Conservation (phyloP, 35 echinoderm and acorn worm genomes). For the Ptychodera flava region DNA sequence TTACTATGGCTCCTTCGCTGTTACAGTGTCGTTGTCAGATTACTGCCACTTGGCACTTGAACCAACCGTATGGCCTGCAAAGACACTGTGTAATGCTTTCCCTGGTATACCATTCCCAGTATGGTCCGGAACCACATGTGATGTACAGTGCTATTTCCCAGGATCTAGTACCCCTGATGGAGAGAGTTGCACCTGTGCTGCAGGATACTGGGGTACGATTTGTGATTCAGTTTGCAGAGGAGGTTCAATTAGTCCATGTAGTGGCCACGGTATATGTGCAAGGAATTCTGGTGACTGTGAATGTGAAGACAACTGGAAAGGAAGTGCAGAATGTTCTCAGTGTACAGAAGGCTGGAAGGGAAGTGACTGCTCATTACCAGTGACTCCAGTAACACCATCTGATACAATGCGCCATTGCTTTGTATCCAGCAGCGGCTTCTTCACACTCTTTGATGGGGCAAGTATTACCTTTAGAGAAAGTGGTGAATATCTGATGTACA, state of each 20-base stretch:
- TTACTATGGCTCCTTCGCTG: slow-evolving; percentile 35
- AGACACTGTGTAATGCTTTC: slow-evolving; percentile 44
- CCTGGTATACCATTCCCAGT: slow-evolving; percentile 49
- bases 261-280: slow-evolving; percentile 50
- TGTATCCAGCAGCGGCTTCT: slow-evolving; percentile 55
- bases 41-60: slow-evolving; percentile 21
- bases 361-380: slow-evolving; percentile 54
- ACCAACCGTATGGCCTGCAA: slow-evolving; percentile 35
- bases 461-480: slow-evolving; percentile 44
- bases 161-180: not conserved
- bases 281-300: slow-evolving; percentile 35
- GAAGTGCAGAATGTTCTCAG: slow-evolving; percentile 17
- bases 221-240: slow-evolving; percentile 51
- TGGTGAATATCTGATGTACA: slow-evolving; percentile 56
- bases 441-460: slow-evolving; percentile 75
- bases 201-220: slow-evolving; percentile 58
- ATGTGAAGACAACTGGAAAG: slow-evolving; percentile 65
- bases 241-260: slow-evolving; percentile 43
- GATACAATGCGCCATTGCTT: slow-evolving; percentile 23
- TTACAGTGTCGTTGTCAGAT: slow-evolving; percentile 55
- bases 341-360: slow-evolving; percentile 71
- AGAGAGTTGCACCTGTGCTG: slow-evolving; percentile 37
- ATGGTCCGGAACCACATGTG: slow-evolving; percentile 50
- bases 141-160: slow-evolving; percentile 50
- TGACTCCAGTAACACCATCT: slow-evolving; percentile 7